Evolutionary conservation across 2,113 vertebrate species (phyloP).

Genomic region (Ochotona princeps): DNA sequence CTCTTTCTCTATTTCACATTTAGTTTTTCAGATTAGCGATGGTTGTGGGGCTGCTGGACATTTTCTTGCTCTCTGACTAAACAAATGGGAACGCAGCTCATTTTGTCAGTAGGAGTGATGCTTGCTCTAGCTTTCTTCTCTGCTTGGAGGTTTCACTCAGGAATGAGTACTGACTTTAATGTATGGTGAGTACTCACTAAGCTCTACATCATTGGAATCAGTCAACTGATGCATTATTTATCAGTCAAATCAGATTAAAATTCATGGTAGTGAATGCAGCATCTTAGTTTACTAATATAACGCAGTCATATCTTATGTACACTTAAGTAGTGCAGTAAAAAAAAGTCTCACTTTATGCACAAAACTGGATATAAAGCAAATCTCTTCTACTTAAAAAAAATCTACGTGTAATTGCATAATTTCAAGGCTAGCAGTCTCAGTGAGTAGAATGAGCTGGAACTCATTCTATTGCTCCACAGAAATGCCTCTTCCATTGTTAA

Average conservation of each 20-base stretch:
- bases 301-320: conserved; percentile 1
- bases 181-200: background rate
- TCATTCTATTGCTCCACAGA: background rate
- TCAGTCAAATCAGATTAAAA: background rate
- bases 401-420: background rate
- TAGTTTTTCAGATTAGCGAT: background rate
- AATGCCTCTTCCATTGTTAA: background rate
- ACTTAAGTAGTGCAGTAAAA: background rate
- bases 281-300: background rate
- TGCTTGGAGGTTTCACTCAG: conserved; percentile 16
- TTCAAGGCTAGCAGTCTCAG: background rate
- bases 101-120: background rate
- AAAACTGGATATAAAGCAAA: background rate
- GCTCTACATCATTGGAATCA: background rate
- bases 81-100: background rate
- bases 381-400: background rate
- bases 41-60: background rate
- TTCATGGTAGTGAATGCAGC: background rate
- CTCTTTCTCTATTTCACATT: background rate
- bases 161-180: conserved; percentile 32
- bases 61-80: conserved; percentile 27
- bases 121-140: conserved; percentile 7
- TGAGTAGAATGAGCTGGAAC: background rate
- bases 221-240: background rate
- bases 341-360: background rate